Evolutionary conservation across 2,113 vertebrate species (phyloP), one percentile per base, ranked within the genome.

Genomic region (Tapirus terrestris): DNA sequence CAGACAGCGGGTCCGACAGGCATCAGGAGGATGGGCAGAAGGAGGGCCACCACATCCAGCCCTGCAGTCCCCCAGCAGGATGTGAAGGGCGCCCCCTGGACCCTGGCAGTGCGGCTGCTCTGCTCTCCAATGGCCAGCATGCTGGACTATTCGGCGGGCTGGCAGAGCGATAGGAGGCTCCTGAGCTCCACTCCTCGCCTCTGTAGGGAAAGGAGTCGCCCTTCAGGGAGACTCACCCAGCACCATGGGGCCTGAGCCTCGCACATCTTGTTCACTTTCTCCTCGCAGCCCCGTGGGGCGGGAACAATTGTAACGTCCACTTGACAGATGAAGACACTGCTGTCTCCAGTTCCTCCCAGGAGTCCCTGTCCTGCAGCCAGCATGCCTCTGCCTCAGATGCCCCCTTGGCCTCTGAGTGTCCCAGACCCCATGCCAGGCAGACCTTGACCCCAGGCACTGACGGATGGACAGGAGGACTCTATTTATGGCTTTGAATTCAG

Each of bases 61-160:
- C 61, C 23, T 23, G 4, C 73, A 51, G 81, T 3, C 56, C 45
- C 87, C 36, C 6, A 1, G 18, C 29, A 1, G 17, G 67, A 72
- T 10, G 48, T 29, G 51, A 70, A n/a, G 58, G 43, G 53, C 0
- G 1, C 16, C 11, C 56, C 53, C 56, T 1, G 2, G 48, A 9
- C 18, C 5, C 0, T 6, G 72, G 60, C 14, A 20, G 12, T 61
- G 95, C 5, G 25, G 23, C 29, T 48, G 18, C 51, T 39, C 10
- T 21, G 45, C 48, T 65, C 3, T 13, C 31, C 80, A 2, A 5
- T 2, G 51, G 70, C 51, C 56, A 12, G 72, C 21, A 48, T 61
- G n/a, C 13, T 3, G 27, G 10, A 53, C 25, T 5, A 1, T 5
- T 68, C 0, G 0, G 17, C 0, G 0, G 58, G 51, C 8, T 3